Evolutionary conservation across 2,113 vertebrate species (phyloP), one percentile per base, ranked within the genome.

Genomic region (Cephalopterus ornatus): DNA sequence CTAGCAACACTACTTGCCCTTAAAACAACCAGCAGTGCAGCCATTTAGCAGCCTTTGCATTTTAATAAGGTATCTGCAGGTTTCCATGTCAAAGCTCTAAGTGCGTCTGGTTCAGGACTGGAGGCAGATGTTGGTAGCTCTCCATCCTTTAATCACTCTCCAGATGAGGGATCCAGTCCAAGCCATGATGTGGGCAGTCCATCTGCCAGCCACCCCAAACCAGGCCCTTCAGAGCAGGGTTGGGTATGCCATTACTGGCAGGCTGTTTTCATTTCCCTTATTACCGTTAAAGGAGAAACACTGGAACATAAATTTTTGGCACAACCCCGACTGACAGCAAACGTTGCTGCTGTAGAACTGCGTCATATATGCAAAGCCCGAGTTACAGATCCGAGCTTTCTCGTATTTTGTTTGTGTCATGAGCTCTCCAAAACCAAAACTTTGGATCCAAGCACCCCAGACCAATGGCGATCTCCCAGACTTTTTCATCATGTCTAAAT

Each of bases 321-420:
- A 81, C 59, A 83, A 14, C 11, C 16, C 49, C 35, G 63, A 62
- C 50, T 74, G 67, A 42, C 88, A 93, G 67, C 28, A 67, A 85
- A 96, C 5, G n/a, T 22, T 85, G 59, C 75, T 92, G 90, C 72
- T 53, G 52, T 52, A 56, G 55, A 84, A 74, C 47, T 79, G 67
- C 0, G 1, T 73, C 47, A 58, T n/a, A 63, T 6, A 47, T 0
- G 23, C 72, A 62, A 94, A 63, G 42, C 8, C 63, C 1, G 0
- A 70, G 59, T 71, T 79, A 75, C 22, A 82, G 70, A 92, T 42
- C 39, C 18, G 46, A 21, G 18, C 19, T 46, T 52, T 44, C 74
- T 32, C 37, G 26, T 41, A 62, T 42, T 65, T 59, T 28, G 2
- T 41, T 66, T 22, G 27, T 37, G 35, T n/a, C 41, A 35, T 1